Evolutionary conservation across 2,113 vertebrate species (phyloP).

Genomic region (Lonchura striata): DNA sequence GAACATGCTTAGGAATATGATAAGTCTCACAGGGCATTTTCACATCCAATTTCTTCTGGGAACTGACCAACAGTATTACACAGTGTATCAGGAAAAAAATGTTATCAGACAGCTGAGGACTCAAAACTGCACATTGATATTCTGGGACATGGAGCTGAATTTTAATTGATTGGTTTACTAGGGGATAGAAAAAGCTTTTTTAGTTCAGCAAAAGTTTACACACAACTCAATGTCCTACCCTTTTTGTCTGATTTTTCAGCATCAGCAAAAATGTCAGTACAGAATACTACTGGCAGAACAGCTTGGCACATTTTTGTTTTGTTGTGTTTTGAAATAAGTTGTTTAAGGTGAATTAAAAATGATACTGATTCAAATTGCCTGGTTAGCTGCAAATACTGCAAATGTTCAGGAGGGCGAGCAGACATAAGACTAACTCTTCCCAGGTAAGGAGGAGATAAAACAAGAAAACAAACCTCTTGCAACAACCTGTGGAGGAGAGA

Average conservation of each 20-base stretch:
- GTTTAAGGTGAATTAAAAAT: not conserved
- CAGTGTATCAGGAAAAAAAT: not conserved
- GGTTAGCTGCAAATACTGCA: not conserved
- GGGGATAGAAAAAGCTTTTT: not conserved
- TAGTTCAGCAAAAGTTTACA: not conserved
- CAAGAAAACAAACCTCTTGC: not conserved
- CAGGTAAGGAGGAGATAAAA: not conserved
- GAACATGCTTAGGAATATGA: not conserved
- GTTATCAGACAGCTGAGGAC: accelerated
- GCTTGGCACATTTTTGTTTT: not conserved
- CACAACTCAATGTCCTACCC: not conserved
- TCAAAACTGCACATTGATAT: not conserved
- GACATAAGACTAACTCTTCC: not conserved
- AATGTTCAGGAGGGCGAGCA: not conserved
- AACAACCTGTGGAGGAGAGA: not conserved
- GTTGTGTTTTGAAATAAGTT: not conserved
- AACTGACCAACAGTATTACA: not conserved
- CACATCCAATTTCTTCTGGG: not conserved
- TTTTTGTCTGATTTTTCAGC: not conserved
- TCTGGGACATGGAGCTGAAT: not conserved
- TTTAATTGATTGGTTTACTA: not conserved
- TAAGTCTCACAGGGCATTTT: not conserved
- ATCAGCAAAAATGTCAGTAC: not conserved
- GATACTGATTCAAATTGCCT: not conserved
- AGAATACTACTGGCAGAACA: not conserved